phyloP scores from a whole-genome alignment of 2,797 vertebrate species.

The Sebastes taczanowskii region DNA sequence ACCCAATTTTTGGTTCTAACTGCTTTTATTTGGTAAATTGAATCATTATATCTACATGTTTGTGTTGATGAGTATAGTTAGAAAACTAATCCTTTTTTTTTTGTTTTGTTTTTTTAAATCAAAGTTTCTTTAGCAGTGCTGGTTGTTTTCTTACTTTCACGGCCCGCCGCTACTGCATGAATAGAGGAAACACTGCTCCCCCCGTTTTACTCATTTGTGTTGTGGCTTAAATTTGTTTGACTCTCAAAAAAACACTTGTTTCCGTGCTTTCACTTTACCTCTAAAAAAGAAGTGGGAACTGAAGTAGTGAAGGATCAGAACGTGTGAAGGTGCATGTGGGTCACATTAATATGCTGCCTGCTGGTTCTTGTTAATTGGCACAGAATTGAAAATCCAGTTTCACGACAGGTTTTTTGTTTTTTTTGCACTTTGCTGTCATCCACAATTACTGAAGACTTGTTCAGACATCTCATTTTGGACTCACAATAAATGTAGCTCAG shows the following conservation, averaged over 20 bases:
- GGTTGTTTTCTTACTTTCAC: conserved; percentile 43
- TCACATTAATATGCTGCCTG: conserved; percentile 36
- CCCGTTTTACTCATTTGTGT: conserved; percentile 57
- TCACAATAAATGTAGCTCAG: conserved; percentile 61
- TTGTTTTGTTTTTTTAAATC: conserved; percentile 15
- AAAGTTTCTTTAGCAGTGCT: conserved; percentile 42
- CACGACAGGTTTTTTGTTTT: not conserved
- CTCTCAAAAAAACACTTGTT: conserved; percentile 40
- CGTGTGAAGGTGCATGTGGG: conserved; percentile 37
- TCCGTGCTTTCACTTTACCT: conserved; percentile 53
- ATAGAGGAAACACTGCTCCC: conserved; percentile 57
- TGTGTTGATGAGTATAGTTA: conserved; percentile 57
- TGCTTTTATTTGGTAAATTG: conserved; percentile 68
- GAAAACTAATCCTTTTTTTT: not conserved
- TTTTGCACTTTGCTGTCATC: conserved; percentile 48
- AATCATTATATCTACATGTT: conserved; percentile 56
- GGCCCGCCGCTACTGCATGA: conserved; percentile 58
- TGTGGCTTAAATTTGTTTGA: conserved; percentile 58
- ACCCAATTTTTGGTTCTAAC: conserved; percentile 55
- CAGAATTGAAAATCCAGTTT: conserved; percentile 27
- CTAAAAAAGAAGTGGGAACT: conserved; percentile 17
- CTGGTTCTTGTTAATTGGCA: conserved; percentile 47
- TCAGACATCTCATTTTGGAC: conserved; percentile 51
- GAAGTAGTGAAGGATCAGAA: conserved; percentile 30
- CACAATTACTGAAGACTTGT: conserved; percentile 34